Conservation (phyloP, 2,797 vertebrate genomes). For the Neosilurus hyrtlii region DNA sequence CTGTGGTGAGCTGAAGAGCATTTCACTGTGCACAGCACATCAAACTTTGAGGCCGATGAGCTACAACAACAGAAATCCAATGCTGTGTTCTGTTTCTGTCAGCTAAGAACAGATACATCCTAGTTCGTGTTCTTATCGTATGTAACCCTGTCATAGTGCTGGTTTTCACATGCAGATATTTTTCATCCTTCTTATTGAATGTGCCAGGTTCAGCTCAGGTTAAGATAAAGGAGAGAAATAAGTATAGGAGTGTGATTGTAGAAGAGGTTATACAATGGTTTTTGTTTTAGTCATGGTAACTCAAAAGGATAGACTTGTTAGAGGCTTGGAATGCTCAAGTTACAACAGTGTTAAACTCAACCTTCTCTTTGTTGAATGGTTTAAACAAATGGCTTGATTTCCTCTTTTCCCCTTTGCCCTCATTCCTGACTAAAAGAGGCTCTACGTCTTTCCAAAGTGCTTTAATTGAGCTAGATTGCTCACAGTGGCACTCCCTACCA, state of each 20-base stretch:
- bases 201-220: background rate
- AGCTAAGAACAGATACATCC: background rate
- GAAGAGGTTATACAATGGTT: background rate
- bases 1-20: no score
- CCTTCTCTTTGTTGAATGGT: background rate
- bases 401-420: background rate
- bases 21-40: no score
- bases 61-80: no score
- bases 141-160: background rate
- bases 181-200: background rate
- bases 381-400: background rate
- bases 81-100: no score
- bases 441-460: constrained; percentile 6
- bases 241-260: background rate
- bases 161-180: background rate
- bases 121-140: background rate
- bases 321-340: background rate
- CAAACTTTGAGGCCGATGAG: no score
- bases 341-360: background rate
- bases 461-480: constrained; percentile 33
- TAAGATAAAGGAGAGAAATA: background rate
- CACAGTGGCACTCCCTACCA: constrained; percentile 16
- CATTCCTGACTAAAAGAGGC: constrained; percentile 12
- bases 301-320: background rate
- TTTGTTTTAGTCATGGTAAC: background rate